Evolutionary conservation across 2,113 vertebrate genomes (phyloP).

Genomic region (Machaerirhynchus nigripectus): DNA sequence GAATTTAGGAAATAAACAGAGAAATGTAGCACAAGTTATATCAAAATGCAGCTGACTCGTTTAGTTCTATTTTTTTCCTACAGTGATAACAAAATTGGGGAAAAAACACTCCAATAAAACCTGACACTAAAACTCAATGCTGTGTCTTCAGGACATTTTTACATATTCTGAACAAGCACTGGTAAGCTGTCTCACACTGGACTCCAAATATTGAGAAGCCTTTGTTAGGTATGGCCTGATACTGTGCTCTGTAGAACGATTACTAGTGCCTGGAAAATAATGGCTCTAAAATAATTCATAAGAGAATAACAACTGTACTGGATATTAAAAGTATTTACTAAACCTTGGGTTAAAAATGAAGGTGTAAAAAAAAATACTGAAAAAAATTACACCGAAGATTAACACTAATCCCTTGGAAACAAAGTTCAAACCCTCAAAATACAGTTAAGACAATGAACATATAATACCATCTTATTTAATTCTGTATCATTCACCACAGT

Average conservation of each 20-base stretch:
- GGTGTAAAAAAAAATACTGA: not conserved
- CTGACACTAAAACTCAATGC: not conserved
- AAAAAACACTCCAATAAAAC: not conserved
- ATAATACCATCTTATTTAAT: not conserved
- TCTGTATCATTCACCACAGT: not conserved
- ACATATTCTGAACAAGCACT: not conserved
- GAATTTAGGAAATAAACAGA: not conserved
- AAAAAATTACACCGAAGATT: not conserved
- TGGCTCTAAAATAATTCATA: not conserved
- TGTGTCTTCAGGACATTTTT: not conserved
- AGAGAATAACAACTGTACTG: not conserved
- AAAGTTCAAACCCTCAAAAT: not conserved
- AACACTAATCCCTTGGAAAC: not conserved
- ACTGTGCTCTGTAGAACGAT: not conserved
- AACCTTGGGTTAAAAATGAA: not conserved
- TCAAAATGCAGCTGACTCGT: not conserved
- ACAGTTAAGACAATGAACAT: not conserved
- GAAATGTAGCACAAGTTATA: not conserved
- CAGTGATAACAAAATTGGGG: not conserved
- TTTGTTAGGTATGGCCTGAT: not conserved
- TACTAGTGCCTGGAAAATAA: not conserved
- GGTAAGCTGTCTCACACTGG: not conserved
- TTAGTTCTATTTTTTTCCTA: not conserved
- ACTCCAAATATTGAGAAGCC: not conserved
- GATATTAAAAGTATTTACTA: not conserved